Base-by-base conservation (phyloP, 2,888 invertebrate species). In the Dione juno region DNA sequence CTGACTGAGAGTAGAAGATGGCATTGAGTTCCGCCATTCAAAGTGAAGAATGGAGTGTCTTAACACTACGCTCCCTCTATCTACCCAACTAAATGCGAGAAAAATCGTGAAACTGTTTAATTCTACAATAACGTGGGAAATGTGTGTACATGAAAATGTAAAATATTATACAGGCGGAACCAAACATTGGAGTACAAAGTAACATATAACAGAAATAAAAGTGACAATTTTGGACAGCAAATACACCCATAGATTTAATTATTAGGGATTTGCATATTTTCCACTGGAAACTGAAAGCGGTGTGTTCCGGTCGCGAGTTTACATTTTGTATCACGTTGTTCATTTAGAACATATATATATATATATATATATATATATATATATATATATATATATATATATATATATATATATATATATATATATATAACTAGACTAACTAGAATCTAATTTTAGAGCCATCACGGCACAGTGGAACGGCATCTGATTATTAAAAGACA, bases 241-340 rank as follows among this genome's bases (percentile, higher is more conserved):
- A 85, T 82, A 83, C 81, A 58, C 79, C 80, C 77, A 77, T 76
- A 78, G 81, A 88, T 57, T 89, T 88, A 88, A 90, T 89, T 87
- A 87, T 81, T 74, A 74, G 64, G 80, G 80, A 89, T 89, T 89
- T 86, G 86, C 89, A 90, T 89, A 87, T 85, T 87, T 84, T 79
- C 82, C 79, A 37, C 52, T 69, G 72, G 64, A 69, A 72, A 69
- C 54, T 66, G 66, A 66, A 69, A 45, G 65, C 65, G 68, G 59
- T 69, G 53, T 71, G 71, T 64, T 68, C 58, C 37, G 43, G 61
- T 66, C n/a, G 45, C 11, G 52, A 52, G 37, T 65, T 65, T 65
- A 41, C 61, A 61, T 61, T 45, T 61, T 61, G 43, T 61, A 61
- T 61, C 45, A 45, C 28, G 21, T 61, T 61, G n/a, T 61, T 28